Percentiles rank a stretch among this genome's conserved stretches.
Evolutionary conservation across 2,113 vertebrate species (phyloP).

Genomic region (Ranitomeya variabilis): DNA sequence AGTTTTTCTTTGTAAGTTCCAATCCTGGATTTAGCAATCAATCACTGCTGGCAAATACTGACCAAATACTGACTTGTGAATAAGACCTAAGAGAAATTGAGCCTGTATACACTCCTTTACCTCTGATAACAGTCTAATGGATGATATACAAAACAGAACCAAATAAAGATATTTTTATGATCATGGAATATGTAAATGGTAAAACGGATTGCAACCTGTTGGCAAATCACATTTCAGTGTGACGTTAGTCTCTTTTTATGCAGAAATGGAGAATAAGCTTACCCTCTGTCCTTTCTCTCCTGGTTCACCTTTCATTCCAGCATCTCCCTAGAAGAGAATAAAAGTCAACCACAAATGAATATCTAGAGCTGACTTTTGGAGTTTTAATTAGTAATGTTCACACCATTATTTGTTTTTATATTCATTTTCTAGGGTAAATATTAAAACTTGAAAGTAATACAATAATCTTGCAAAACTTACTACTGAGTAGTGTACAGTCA

Average conservation of each 20-base stretch:
- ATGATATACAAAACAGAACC: neutral
- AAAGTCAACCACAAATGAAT: neutral
- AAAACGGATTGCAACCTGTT: neutral
- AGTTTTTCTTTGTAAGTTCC: no score
- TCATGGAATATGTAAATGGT: neutral
- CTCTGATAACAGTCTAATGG: neutral
- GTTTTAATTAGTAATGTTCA: neutral
- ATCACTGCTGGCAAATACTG: no score
- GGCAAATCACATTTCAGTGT: neutral
- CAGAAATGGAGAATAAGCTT: constrained; percentile 35
- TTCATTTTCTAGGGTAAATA: neutral
- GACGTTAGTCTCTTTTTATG: neutral
- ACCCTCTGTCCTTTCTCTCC: constrained; percentile 83
- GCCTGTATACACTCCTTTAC: neutral
- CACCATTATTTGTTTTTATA: neutral
- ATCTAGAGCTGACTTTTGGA: neutral
- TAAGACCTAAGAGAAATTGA: neutral
- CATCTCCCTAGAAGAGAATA: constrained; percentile 75
- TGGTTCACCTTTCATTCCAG: constrained; percentile 74
- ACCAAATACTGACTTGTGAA: no score
- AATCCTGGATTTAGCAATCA: no score
- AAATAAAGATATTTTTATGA: neutral
- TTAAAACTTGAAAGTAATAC: neutral
- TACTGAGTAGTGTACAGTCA: neutral
- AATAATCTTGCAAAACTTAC: neutral